A percentile compares a stretch with the other conserved stretches of the same genome.
Conservation (phyloP, 2,888 invertebrate genomes). For the Galeruca laticollis region DNA sequence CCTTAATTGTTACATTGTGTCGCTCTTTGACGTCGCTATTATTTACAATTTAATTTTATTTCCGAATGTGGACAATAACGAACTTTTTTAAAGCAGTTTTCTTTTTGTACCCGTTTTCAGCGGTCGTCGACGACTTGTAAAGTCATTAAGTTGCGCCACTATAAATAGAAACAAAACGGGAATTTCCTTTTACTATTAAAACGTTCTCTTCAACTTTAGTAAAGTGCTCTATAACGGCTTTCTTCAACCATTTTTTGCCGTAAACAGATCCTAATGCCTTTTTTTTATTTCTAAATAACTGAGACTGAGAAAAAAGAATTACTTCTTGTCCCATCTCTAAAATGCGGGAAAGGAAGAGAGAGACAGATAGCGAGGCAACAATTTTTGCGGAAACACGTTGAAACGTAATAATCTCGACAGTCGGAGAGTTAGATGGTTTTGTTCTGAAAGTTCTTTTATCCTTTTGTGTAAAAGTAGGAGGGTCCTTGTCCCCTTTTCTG, state of each 20-base stretch:
- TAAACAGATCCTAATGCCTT: conserved; percentile 37
- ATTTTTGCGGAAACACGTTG: conserved; percentile 35
- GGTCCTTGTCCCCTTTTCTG: conserved; percentile 23
- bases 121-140: background rate
- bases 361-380: conserved; percentile 7
- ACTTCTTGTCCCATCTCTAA: conserved; percentile 36
- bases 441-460: conserved; percentile 37
- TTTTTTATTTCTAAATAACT: conserved; percentile 28
- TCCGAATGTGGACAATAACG: background rate
- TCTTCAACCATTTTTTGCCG: conserved; percentile 24
- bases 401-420: conserved; percentile 36
- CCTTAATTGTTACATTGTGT: too few species aligned
- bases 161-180: conserved; percentile 23
- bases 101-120: background rate
- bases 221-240: conserved; percentile 35
- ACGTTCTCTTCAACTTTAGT: conserved; percentile 29
- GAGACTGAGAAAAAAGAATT: conserved; percentile 23
- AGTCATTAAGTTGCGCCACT: conserved; percentile 11
- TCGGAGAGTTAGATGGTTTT: conserved; percentile 35
- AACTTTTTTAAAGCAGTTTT: background rate
- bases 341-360: background rate
- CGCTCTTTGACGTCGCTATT: too few species aligned
- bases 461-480: conserved; percentile 28
- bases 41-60: conserved; percentile 4
- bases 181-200: conserved; percentile 33